Conservation (phyloP, 2,888 invertebrate genomes). For the Parthenolecanium corni region DNA sequence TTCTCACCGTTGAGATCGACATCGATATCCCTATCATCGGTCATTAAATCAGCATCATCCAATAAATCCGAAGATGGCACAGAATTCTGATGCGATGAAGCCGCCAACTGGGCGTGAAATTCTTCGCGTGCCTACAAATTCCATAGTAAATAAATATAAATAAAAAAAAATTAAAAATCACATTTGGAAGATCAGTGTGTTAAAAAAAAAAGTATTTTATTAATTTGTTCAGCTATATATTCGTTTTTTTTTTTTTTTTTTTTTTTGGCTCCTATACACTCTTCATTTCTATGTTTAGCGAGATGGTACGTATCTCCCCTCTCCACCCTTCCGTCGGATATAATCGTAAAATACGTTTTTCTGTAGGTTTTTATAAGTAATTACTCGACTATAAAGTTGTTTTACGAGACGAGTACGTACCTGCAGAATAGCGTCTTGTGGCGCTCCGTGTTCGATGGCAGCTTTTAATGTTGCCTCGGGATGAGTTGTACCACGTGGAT, state of each 20-base stretch:
- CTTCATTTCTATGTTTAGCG: no score
- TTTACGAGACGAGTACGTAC: constrained; percentile 37
- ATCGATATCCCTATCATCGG: constrained; percentile 81
- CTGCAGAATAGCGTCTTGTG: constrained; percentile 86
- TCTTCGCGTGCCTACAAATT: constrained; percentile 69
- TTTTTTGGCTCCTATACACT: no score
- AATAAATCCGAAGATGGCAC: constrained; percentile 63
- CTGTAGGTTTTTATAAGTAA: no score
- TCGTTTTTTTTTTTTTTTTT: no score
- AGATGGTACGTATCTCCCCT: no score
- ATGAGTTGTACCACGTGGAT: constrained; percentile 85
- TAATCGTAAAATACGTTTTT: no score
- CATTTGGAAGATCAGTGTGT: not conserved
- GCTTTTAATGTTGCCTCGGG: constrained; percentile 78
- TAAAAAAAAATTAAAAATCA: not conserved
- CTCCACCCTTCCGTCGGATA: no score
- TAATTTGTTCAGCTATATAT: no score
- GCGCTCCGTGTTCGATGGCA: constrained; percentile 67
- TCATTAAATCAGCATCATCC: constrained; percentile 84
- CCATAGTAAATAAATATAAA: not conserved
- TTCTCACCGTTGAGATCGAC: constrained; percentile 64
- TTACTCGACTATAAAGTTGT: no score
- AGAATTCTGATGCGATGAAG: constrained; percentile 55
- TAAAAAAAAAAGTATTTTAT: no score
- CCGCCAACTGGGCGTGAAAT: constrained; percentile 81